Conservation (phyloP, 2,113 vertebrate species). For the Gadus macrocephalus region DNA sequence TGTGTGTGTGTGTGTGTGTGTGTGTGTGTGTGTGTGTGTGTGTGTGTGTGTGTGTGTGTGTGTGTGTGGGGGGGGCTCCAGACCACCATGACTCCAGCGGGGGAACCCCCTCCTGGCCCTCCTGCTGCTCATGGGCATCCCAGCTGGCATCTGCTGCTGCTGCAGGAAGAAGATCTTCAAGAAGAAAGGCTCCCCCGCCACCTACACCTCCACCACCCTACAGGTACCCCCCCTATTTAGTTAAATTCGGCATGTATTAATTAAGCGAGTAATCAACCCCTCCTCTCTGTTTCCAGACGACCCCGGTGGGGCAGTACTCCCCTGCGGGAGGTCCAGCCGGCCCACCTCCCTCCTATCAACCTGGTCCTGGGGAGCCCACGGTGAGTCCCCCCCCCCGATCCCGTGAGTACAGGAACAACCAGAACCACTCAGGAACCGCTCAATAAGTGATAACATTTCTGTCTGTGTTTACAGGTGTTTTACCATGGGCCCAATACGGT, state of each 20-base stretch:
- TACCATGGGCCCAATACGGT: conserved; percentile 11
- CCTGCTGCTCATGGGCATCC: conserved; percentile 59
- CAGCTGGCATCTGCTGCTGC: conserved; percentile 60
- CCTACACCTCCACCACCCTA: no score
- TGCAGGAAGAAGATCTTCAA: conserved; percentile 64
- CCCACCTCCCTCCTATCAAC: conserved; percentile 40
- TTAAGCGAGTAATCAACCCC: background rate
- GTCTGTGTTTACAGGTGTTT: conserved; percentile 36
- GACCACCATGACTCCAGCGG: conserved; percentile 10
- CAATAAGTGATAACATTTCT: background rate
- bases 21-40: background rate
- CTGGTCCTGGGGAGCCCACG: conserved; percentile 6
- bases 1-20: background rate
- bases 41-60: background rate
- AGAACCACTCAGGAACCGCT: background rate
- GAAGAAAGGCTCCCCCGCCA: conserved; percentile 25
- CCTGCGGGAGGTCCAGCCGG: conserved; percentile 24
- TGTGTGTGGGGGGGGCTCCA: conserved; percentile 3
- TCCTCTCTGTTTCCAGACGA: conserved; percentile 5
- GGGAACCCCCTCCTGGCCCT: conserved; percentile 53
- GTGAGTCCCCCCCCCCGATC: conserved; percentile 24
- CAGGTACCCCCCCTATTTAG: background rate
- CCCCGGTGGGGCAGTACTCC: background rate
- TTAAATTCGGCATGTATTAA: background rate
- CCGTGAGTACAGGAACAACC: background rate